Evolutionary conservation across 2,797 vertebrate species (phyloP), one percentile per base, ranked within the genome.

Genomic region (Cirrhinus molitorella): DNA sequence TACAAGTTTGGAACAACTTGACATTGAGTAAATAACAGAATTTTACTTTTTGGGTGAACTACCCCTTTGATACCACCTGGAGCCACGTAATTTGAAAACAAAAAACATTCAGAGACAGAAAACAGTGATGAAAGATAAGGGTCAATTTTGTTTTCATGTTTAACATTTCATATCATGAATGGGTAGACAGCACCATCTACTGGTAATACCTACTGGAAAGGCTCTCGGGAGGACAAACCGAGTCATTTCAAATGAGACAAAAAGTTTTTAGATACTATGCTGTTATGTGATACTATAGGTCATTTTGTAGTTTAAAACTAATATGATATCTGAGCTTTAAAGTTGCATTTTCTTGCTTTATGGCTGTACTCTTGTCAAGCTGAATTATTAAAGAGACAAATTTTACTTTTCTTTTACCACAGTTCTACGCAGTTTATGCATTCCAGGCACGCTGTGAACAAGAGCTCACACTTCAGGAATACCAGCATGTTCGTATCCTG

Each of bases 341-440:
- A 40, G 53, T 76, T 11, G 1, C 9, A 23, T 14, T 43, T 25
- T 25, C 0, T 10, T 63, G 40, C 43, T 43, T 63, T 59, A 1
- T 23, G 73, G 4, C 1, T 21, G 43, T 51, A n/a, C 3, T 73
- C 25, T n/a, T 34, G 19, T 73, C 19, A 73, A n/a, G 28, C 19
- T 37, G n/a, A 23, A 23, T 40, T 4, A 21, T 49, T 23, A 9
- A 14, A 65, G n/a, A 61, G 28, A 17, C 6, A 43, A 61, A 67
- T 43, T 63, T 4, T 74, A 13, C 88, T 16, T 80, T 84, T 4
- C 72, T 67, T n/a, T 63, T 23, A n/a, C n/a, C 88, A 84, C 94
- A 99, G 98, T 99, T 97, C 91, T 99, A 99, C 59, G 98, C 98
- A 0, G 98, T 99, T 80, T 96, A 99, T 40, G 95, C 97, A 78